These are phyloP conservation scores for Autographa gamma DNA, from an alignment of 2,888 invertebrate species.

Conservation along the genomic window DNA sequence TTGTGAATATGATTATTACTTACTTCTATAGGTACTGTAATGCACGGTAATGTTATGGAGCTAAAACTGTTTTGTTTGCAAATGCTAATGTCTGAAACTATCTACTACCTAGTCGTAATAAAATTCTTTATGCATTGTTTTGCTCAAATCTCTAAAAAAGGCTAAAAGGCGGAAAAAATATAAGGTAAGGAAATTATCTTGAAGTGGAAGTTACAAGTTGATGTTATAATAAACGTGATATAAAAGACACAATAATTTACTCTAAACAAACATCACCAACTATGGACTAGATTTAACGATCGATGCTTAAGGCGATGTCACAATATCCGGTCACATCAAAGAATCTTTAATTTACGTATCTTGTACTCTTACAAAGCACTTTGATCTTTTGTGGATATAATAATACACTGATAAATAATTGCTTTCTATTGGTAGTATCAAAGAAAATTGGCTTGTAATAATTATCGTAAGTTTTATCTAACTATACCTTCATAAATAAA, in stretches of 20 bases:
- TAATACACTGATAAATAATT: slow-evolving; percentile 39
- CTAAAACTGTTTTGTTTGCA: too few relatives aligned
- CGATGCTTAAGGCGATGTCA: slow-evolving; percentile 42
- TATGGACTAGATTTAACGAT: slow-evolving; percentile 33
- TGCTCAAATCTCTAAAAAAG: too few relatives aligned
- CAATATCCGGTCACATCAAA: slow-evolving; percentile 61
- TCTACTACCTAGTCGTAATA: too few relatives aligned
- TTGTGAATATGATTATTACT: too few relatives aligned
- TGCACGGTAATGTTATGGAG: too few relatives aligned
- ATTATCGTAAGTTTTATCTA: not conserved
- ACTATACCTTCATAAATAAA: not conserved
- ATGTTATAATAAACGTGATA: not conserved
- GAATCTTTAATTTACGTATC: slow-evolving; percentile 27
- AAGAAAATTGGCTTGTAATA: slow-evolving; percentile 26
- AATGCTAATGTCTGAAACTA: too few relatives aligned
- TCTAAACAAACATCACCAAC: slow-evolving; percentile 2
- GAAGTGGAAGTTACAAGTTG: not conserved
- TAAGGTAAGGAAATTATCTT: not conserved
- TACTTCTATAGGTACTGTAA: too few relatives aligned
- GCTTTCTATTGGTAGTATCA: slow-evolving; percentile 31
- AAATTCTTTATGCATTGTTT: too few relatives aligned
- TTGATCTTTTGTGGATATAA: slow-evolving; percentile 45
- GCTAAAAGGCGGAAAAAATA: too few relatives aligned
- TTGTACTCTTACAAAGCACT: slow-evolving; percentile 33
- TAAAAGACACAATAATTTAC: slow-evolving; percentile 3